A percentile compares a stretch with the other conserved stretches of the same genome.
These are phyloP conservation scores for Sorex araneus DNA, from an alignment of 2,113 vertebrate genomes.

Conservation along the genomic window DNA sequence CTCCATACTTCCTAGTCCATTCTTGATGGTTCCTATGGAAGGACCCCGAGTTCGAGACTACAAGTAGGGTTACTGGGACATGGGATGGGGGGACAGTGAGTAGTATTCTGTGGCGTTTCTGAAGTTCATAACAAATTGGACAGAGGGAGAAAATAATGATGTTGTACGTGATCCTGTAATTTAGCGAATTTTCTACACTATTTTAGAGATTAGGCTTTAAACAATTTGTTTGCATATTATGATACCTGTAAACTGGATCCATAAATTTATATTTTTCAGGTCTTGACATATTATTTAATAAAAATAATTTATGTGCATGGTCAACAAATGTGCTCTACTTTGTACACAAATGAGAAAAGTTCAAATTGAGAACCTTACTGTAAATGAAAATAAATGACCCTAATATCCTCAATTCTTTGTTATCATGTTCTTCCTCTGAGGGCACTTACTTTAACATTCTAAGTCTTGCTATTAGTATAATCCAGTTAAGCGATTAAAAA, in stretches of 20 bases:
- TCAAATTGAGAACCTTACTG: background rate
- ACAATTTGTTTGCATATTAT: background rate
- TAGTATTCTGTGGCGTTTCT: background rate
- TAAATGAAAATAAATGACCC: background rate
- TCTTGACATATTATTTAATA: slow-evolving; percentile 26
- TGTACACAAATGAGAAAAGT: background rate
- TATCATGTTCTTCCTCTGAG: background rate
- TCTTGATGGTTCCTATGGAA: background rate
- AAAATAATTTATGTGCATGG: background rate
- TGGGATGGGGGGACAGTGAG: background rate
- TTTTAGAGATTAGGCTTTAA: background rate
- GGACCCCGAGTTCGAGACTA: accelerated
- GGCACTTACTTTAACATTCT: background rate
- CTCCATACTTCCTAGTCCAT: background rate
- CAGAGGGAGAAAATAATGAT: background rate
- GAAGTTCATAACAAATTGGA: no score
- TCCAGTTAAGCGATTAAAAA: background rate
- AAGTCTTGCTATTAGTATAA: background rate
- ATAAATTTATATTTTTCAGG: background rate
- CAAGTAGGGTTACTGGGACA: accelerated
- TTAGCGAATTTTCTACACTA: background rate
- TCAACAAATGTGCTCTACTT: background rate
- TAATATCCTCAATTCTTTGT: background rate
- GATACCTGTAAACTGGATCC: background rate
- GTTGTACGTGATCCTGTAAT: background rate